These are phyloP conservation scores for Drosophila novamexicana DNA, from an alignment of 1,140 invertebrate genomes.

Conservation along the genomic window DNA sequence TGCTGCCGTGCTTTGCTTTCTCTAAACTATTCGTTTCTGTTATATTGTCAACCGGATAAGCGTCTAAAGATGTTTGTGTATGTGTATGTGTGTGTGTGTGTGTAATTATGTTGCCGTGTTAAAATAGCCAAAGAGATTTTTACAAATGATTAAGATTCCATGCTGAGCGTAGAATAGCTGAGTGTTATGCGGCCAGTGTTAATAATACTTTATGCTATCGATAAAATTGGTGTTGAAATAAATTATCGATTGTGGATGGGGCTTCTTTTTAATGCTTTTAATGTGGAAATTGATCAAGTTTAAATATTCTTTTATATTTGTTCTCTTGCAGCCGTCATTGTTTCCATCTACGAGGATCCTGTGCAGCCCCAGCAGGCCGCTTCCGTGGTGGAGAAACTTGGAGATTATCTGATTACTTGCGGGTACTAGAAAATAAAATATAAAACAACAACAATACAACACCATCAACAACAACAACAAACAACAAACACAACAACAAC, in stretches of 20 bases:
- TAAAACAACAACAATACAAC: slow-evolving; percentile 59
- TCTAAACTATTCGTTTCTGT: slow-evolving; percentile 45
- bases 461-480: slow-evolving; percentile 60
- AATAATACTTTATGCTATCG: not conserved
- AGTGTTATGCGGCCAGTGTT: not conserved
- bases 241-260: not conserved
- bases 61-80: slow-evolving; percentile 14
- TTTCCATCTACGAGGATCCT: slow-evolving; percentile 96
- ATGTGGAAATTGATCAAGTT: not conserved
- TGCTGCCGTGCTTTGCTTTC: slow-evolving; percentile 54
- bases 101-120: slow-evolving; percentile 24
- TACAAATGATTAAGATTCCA: slow-evolving; percentile 26
- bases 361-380: slow-evolving; percentile 97
- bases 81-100: not conserved
- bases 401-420: slow-evolving; percentile 96
- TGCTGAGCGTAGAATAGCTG: slow-evolving; percentile 5
- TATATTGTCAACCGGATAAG: slow-evolving; percentile 70
- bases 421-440: slow-evolving; percentile 91
- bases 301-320: slow-evolving; percentile 5
- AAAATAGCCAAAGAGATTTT: slow-evolving; percentile 33
- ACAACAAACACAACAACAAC: slow-evolving; percentile 42
- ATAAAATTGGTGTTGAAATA: not conserved
- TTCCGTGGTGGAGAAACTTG: slow-evolving; percentile 97
- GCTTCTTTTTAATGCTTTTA: no score
- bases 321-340: slow-evolving; percentile 91